Percentiles rank a stretch among this genome's conserved stretches.
Conservation (phyloP, 1,140 invertebrate genomes). For the Listronotus oregonensis region DNA sequence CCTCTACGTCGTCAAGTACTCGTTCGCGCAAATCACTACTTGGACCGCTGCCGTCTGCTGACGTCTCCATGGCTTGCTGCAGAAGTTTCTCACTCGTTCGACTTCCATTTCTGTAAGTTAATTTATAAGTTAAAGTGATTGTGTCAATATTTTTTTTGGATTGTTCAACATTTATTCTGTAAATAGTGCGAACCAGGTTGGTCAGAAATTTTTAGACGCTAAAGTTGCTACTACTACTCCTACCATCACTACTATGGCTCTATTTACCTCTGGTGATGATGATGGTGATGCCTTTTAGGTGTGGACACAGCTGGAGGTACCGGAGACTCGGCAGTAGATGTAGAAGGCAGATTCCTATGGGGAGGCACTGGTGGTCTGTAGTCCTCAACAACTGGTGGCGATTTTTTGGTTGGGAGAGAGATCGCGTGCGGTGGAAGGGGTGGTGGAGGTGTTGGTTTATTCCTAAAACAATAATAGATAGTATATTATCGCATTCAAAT, state of each 20-base stretch:
- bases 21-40: conserved; percentile 25
- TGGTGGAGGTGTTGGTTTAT: conserved; percentile 58
- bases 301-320: conserved; percentile 10
- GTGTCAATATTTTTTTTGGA: not conserved
- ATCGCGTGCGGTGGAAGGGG: conserved; percentile 62
- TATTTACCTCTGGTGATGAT: conserved; percentile 29
- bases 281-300: conserved; percentile 34
- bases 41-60: not conserved
- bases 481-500: no score
- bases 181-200: no score
- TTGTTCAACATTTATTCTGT: not conserved
- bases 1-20: conserved; percentile 37
- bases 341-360: conserved; percentile 67
- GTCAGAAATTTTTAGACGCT: no score
- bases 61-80: conserved; percentile 10
- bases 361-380: conserved; percentile 86
- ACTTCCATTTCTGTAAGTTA: conserved; percentile 35
- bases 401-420: conserved; percentile 35
- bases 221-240: no score
- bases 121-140: not conserved
- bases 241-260: no score
- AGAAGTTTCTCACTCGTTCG: conserved; percentile 35
- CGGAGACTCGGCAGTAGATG: conserved; percentile 40
- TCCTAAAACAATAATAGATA: conserved; percentile 41
- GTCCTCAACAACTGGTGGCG: conserved; percentile 59